phyloP scores from a whole-genome alignment of 2,113 vertebrate species.

The Terrapene triunguis region DNA sequence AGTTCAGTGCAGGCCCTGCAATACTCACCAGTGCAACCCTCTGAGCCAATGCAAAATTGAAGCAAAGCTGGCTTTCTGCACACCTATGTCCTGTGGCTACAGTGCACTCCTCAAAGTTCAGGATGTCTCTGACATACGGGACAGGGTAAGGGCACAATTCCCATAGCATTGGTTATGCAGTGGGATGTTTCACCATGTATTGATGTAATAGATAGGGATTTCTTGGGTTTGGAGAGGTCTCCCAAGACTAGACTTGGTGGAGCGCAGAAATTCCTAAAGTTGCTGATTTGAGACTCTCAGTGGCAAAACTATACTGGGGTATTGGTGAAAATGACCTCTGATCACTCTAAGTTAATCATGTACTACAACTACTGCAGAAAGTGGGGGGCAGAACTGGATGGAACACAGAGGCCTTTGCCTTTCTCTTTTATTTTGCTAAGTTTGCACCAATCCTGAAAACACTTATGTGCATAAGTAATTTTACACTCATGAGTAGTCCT shows the following conservation, averaged over 20 bases:
- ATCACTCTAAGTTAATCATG: background rate
- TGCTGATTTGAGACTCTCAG: background rate
- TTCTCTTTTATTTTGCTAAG: background rate
- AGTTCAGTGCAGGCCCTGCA: background rate
- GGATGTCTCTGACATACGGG: background rate
- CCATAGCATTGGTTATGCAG: background rate
- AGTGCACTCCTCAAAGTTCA: background rate
- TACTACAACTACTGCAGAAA: background rate
- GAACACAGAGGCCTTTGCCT: background rate
- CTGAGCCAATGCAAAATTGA: background rate
- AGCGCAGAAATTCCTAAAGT: background rate
- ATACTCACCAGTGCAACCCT: background rate
- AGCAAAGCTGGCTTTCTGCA: background rate
- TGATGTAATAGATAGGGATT: background rate
- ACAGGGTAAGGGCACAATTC: background rate
- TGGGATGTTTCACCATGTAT: background rate
- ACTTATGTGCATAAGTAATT: background rate
- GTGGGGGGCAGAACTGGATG: background rate
- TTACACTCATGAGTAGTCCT: background rate
- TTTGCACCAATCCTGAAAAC: background rate
- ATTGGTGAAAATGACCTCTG: background rate
- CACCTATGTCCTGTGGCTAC: accelerated
- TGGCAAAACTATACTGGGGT: background rate
- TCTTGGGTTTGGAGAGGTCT: background rate
- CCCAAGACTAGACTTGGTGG: background rate